Evolutionary conservation across 2,888 invertebrate species (phyloP), one percentile per base, ranked within the genome.

Genomic region (Arge pagana): DNA sequence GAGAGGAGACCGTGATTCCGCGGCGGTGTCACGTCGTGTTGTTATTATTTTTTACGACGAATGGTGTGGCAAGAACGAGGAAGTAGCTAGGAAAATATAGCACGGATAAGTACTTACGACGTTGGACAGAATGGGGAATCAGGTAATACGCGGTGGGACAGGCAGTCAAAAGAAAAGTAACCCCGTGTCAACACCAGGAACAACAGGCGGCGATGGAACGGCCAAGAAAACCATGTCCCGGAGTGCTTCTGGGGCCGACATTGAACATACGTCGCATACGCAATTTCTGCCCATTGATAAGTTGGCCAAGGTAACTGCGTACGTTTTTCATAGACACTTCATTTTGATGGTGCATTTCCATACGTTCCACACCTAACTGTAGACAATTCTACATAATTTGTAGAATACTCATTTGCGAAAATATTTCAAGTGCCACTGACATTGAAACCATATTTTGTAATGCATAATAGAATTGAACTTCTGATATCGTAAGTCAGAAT

Each of bases 251-350:
- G 85, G 84, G 8, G 83, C 82, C 13, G 88, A 88, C 68, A 80
- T 85, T 45, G 85, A 82, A 65, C 85, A 85, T 62, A 82, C 81
- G 64, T 80, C 81, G 54, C 81, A 82, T 21, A 80, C 79, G 35
- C 85, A 86, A 49, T 80, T 90, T 71, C 79, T 87, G 60, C 88
- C 90, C 10, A 81, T 90, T 43, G 90, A 90, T 70, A 89, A 86
- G 77, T 79, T 90, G 42, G 84, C 86, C 56, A 89, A 90, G 82
- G 88, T 88, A 74, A 74, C 70, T 60, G 18, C 43, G 61, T 30
- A 11, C 33, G 11, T 33, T 33, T 33, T n/a, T n/a, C n/a, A n/a
- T n/a, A n/a, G n/a, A n/a, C n/a, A n/a, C n/a, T n/a, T n/a, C n/a
- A n/a, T n/a, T n/a, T n/a, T n/a, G n/a, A n/a, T n/a, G n/a, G n/a